Evolutionary conservation across 2,113 vertebrate species (phyloP).

Genomic region (Platysteira castanea): DNA sequence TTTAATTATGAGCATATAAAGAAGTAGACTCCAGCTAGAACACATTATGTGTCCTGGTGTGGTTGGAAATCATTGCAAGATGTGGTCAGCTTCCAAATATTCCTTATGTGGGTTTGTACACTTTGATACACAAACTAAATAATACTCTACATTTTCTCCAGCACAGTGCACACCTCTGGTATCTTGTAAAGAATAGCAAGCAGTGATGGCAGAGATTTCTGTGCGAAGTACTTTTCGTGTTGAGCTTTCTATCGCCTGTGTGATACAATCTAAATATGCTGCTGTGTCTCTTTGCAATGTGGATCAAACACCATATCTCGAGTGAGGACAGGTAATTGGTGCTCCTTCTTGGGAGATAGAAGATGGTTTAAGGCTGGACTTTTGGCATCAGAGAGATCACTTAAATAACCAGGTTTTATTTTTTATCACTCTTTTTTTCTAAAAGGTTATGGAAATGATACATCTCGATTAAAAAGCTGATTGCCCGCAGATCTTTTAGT

Average conservation of each 20-base stretch:
- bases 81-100: neutral
- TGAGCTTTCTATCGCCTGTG: accelerated
- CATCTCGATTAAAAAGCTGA: neutral
- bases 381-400: neutral
- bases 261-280: neutral
- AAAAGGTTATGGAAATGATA: neutral
- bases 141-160: neutral
- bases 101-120: neutral
- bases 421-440: neutral
- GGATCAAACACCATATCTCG: neutral
- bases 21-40: neutral
- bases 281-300: neutral
- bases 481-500: neutral
- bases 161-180: neutral
- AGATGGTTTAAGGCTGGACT: neutral
- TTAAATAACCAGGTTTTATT: neutral
- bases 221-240: neutral
- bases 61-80: neutral
- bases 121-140: neutral
- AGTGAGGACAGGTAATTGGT: neutral
- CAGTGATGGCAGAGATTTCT: neutral
- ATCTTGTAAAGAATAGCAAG: neutral
- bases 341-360: neutral
- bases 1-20: constrained; percentile 31
- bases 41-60: neutral